phyloP scores from a whole-genome alignment of 2,888 invertebrate genomes.

The Cryptocephalus moraei region DNA sequence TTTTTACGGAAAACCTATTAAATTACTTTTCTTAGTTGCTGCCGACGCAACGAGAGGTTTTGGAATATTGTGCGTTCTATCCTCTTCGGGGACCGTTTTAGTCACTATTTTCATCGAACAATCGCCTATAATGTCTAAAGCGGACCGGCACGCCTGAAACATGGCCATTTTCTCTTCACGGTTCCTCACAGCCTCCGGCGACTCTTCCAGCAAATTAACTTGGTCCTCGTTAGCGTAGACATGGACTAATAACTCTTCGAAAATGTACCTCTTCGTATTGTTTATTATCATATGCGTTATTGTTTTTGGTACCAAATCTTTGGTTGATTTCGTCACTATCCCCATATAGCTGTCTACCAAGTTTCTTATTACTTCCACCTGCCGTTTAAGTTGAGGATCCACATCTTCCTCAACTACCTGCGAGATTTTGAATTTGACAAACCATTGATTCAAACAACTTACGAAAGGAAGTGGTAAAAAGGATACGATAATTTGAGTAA shows the following conservation, averaged over 20 bases:
- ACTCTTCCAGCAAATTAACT: conserved; percentile 98
- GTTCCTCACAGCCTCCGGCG: conserved; percentile 88
- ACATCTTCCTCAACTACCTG: conserved; percentile 7
- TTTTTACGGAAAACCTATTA: not conserved
- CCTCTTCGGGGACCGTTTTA: conserved; percentile 5
- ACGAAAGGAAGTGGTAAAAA: too few species aligned
- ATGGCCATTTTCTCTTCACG: conserved; percentile 97
- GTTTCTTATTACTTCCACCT: conserved; percentile 98
- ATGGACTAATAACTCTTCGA: conserved; percentile 90
- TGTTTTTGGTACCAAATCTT: conserved; percentile 96
- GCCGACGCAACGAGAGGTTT: conserved; percentile 7
- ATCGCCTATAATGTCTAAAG: conserved; percentile 92
- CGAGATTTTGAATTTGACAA: conserved; percentile 34
- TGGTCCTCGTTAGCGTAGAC: conserved; percentile 95
- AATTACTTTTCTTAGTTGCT: conserved; percentile 15
- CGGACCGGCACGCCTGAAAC: conserved; percentile 99
- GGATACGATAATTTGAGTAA: too few species aligned
- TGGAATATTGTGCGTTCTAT: conserved; percentile 2
- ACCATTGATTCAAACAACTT: too few species aligned
- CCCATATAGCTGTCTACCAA: conserved; percentile 99
- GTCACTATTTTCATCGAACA: conserved; percentile 63
- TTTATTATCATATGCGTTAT: conserved; percentile 98
- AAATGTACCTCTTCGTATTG: conserved; percentile 93
- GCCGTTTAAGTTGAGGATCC: conserved; percentile 90
- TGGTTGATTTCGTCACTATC: conserved; percentile 96